phyloP scores from a whole-genome alignment of 2,113 vertebrate species.

The Ammodytes marinus region DNA sequence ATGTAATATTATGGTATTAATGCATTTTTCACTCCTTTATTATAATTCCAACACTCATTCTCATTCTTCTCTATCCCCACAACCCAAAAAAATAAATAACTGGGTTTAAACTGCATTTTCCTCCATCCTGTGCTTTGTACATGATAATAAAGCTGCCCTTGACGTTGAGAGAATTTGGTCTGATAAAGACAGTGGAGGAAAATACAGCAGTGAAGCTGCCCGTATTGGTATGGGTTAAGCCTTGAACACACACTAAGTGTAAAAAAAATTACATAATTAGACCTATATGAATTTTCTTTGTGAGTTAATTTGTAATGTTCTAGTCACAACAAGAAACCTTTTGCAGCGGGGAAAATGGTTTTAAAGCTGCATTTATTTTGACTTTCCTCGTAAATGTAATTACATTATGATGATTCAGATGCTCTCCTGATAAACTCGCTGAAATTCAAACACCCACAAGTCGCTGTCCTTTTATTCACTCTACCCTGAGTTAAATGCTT shows the following conservation, averaged over 20 bases:
- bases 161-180: conserved; percentile 43
- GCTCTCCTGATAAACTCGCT: conserved; percentile 10
- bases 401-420: conserved; percentile 25
- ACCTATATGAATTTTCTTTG: neutral
- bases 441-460: neutral
- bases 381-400: conserved; percentile 12
- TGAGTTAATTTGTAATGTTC: neutral
- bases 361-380: conserved; percentile 28
- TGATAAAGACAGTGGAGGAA: conserved; percentile 58
- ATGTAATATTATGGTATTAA: neutral
- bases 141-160: conserved; percentile 48
- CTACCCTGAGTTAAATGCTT: neutral
- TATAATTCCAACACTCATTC: neutral
- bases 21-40: neutral
- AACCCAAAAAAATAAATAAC: no score
- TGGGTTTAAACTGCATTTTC: conserved; percentile 14
- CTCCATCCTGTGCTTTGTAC: conserved; percentile 30
- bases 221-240: neutral
- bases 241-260: neutral
- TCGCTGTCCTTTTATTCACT: neutral
- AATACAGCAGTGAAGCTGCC: conserved; percentile 28
- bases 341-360: neutral
- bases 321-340: neutral
- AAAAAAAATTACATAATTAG: neutral
- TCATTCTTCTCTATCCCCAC: neutral